Conservation (phyloP, 2,797 vertebrate genomes). For the Phaenicophaeus curvirostris region DNA sequence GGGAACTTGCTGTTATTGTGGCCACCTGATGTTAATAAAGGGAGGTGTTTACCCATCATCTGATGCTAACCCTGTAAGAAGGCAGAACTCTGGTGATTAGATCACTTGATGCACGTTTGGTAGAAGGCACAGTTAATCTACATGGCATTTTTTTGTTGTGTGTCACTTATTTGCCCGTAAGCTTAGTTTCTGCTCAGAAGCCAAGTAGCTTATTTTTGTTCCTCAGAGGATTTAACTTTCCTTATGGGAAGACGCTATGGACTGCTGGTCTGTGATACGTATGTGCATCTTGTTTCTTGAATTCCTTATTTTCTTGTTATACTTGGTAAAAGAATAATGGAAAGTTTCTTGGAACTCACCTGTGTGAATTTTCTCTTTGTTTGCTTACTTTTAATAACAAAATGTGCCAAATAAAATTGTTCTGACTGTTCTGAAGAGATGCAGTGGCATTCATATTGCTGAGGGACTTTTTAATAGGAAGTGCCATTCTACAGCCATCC, state of each 20-base stretch:
- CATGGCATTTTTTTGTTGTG: too few relatives aligned
- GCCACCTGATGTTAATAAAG: neutral
- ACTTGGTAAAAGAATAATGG: neutral
- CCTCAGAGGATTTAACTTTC: neutral
- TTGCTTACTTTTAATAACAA: neutral
- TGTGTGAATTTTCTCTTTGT: neutral
- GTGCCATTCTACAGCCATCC: neutral
- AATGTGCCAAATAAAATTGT: neutral
- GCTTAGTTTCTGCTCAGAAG: neutral
- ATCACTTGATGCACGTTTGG: neutral
- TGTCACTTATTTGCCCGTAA: rapidly evolving
- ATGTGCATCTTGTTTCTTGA: neutral
- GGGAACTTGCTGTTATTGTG: neutral
- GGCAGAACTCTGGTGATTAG: neutral
- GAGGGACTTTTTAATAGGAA: neutral
- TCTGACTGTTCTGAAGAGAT: neutral
- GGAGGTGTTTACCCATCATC: neutral
- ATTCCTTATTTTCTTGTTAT: neutral
- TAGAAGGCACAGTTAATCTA: neutral
- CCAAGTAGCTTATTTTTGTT: neutral
- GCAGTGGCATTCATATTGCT: rapidly evolving
- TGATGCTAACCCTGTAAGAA: neutral
- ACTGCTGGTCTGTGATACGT: neutral
- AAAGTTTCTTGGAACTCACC: neutral
- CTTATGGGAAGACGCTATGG: rapidly evolving